Conservation (phyloP, 2,888 invertebrate species). For the Laspeyria flexula region DNA sequence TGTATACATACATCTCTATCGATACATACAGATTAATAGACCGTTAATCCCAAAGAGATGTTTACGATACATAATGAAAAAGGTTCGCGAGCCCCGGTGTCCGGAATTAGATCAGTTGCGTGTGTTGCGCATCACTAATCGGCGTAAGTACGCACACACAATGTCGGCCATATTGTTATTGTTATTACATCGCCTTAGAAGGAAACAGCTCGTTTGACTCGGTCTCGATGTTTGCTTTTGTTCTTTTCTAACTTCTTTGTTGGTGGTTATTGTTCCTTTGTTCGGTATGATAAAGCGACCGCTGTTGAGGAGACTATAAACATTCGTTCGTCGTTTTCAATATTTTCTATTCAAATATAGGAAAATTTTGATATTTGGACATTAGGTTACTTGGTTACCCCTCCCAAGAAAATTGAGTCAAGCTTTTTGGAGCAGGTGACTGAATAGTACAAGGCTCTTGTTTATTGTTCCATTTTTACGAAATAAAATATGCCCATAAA, state of each 20-base stretch:
- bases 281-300: conserved; percentile 67
- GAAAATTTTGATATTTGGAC: too few relatives aligned
- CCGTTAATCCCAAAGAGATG: conserved; percentile 56
- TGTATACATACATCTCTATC: conserved; percentile 29
- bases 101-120: conserved; percentile 61
- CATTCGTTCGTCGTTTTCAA: conserved; percentile 63
- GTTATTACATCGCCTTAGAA: conserved; percentile 70
- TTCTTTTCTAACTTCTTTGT: conserved; percentile 79
- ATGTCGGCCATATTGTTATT: conserved; percentile 73
- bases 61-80: conserved; percentile 55
- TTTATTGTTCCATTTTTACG: conserved; percentile 46
- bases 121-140: conserved; percentile 58
- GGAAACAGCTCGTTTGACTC: conserved; percentile 72
- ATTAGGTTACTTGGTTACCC: too few relatives aligned
- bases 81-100: conserved; percentile 41
- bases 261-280: conserved; percentile 77
- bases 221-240: conserved; percentile 73
- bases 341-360: conserved; percentile 59
- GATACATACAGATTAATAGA: conserved; percentile 48
- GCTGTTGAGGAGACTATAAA: conserved; percentile 66
- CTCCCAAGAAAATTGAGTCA: too few relatives aligned
- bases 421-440: conserved; percentile 53
- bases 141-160: conserved; percentile 60
- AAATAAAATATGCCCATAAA: conserved; percentile 58
- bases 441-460: conserved; percentile 47